These are phyloP conservation scores for Chaetodon trifascialis DNA, from an alignment of 2,113 vertebrate genomes.

Conservation along the genomic window DNA sequence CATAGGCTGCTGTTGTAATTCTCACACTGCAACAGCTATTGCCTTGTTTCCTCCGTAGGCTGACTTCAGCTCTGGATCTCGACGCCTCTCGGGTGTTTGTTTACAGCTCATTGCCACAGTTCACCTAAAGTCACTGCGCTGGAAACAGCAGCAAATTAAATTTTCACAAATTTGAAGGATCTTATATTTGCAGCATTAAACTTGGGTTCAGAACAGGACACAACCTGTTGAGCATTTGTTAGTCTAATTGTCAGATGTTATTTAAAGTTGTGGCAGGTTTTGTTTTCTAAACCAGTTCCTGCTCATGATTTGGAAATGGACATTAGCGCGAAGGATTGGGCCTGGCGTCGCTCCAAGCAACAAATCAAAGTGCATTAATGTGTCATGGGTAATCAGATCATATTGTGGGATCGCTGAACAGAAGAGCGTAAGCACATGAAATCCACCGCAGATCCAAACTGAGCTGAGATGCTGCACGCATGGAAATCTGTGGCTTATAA, in stretches of 20 bases:
- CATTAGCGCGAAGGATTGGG: neutral
- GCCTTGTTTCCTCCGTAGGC: constrained; percentile 42
- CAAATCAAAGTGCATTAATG: constrained; percentile 9
- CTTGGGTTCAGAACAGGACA: neutral
- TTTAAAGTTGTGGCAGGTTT: neutral
- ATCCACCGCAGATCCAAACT: neutral
- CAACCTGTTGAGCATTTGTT: neutral
- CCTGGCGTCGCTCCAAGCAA: constrained; percentile 18
- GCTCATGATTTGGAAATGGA: neutral
- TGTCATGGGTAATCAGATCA: constrained; percentile 37
- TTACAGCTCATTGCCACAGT: constrained; percentile 34
- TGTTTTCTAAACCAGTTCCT: neutral
- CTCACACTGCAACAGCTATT: constrained; percentile 45
- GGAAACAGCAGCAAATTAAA: constrained; percentile 47
- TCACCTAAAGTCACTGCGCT: constrained; percentile 19
- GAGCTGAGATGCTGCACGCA: neutral
- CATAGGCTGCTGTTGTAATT: constrained; percentile 68
- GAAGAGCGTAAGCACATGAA: constrained; percentile 10
- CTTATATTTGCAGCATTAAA: constrained; percentile 22
- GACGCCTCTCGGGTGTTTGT: constrained; percentile 47
- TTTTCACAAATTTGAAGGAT: constrained; percentile 38
- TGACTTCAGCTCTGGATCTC: constrained; percentile 20
- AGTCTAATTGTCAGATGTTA: neutral
- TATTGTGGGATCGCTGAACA: constrained; percentile 17
- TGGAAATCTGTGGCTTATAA: neutral